Evolutionary conservation across 2,888 invertebrate genomes (phyloP).

Genomic region (Scaptomyza reducta): DNA sequence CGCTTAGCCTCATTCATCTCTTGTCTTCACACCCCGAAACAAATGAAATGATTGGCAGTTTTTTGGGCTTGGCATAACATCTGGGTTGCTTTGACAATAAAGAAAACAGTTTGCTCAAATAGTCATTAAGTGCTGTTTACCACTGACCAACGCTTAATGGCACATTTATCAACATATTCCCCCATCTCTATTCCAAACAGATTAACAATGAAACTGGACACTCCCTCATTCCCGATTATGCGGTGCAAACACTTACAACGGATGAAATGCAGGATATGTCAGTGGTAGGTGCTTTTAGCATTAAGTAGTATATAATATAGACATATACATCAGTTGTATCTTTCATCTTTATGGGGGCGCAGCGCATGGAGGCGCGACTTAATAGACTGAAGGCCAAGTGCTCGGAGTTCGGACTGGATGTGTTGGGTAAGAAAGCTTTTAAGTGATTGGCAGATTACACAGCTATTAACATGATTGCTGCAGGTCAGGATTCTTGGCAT

Average conservation of each 20-base stretch:
- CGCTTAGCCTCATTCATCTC: constrained; percentile 16
- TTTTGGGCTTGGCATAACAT: constrained; percentile 45
- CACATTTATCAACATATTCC: constrained; percentile 8
- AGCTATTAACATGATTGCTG: constrained; percentile 28
- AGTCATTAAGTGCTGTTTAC: constrained; percentile 41
- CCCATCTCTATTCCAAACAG: constrained; percentile 52
- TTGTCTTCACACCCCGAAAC: neutral
- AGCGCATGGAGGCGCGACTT: constrained; percentile 83
- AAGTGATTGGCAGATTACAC: neutral
- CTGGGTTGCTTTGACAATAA: constrained; percentile 1
- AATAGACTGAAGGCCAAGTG: constrained; percentile 83
- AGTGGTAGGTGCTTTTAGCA: constrained; percentile 38
- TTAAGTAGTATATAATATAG: neutral
- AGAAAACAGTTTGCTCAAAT: constrained; percentile 26
- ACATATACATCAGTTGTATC: neutral
- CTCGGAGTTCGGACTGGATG: constrained; percentile 82
- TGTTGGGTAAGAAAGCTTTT: constrained; percentile 70
- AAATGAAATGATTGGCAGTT: constrained; percentile 57
- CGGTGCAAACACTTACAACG: constrained; percentile 82
- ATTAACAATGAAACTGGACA: constrained; percentile 83
- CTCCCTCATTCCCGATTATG: constrained; percentile 83
- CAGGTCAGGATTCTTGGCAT: constrained; percentile 84
- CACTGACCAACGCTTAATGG: constrained; percentile 6
- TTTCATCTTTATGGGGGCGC: constrained; percentile 48
- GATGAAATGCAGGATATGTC: constrained; percentile 83